Percentiles rank a stretch among this genome's conserved stretches.
phyloP scores from a whole-genome alignment of 2,888 invertebrate species.

The Lysandra coridon region DNA sequence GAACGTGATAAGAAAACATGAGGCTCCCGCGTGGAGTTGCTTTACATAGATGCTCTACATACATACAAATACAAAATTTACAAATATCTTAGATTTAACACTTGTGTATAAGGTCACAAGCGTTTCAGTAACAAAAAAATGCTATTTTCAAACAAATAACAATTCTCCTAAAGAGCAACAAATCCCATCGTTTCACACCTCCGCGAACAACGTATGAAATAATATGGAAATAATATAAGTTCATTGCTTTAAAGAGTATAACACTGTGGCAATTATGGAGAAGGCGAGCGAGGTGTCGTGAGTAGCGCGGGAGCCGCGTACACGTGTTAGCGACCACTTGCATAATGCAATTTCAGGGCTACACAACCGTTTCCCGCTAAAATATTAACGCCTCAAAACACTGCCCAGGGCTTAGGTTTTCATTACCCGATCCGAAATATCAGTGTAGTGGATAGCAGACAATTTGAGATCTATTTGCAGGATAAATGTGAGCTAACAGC shows the following conservation, averaged over 20 bases:
- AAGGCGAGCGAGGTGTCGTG: constrained; percentile 67
- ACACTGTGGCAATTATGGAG: constrained; percentile 69
- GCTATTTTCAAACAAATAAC: not conserved
- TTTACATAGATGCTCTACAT: not conserved
- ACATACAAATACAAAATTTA: not conserved
- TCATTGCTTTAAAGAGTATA: constrained; percentile 40
- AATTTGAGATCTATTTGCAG: not conserved
- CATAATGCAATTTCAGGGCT: constrained; percentile 72
- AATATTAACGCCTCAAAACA: constrained; percentile 16
- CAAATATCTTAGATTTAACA: not conserved
- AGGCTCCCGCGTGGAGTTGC: not conserved
- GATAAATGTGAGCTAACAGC: not conserved
- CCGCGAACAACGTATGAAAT: constrained; percentile 38
- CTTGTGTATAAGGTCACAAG: not conserved
- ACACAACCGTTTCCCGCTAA: constrained; percentile 34
- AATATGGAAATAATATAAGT: constrained; percentile 38
- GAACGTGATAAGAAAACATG: not conserved
- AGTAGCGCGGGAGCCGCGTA: constrained; percentile 55
- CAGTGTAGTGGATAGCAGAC: not conserved
- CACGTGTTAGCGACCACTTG: constrained; percentile 72
- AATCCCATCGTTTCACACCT: constrained; percentile 36
- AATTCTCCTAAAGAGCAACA: not conserved
- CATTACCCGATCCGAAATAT: not conserved
- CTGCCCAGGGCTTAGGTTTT: not conserved
- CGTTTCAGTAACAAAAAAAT: not conserved